Conservation (phyloP, 2,888 invertebrate genomes). For the Athalia cordata region DNA sequence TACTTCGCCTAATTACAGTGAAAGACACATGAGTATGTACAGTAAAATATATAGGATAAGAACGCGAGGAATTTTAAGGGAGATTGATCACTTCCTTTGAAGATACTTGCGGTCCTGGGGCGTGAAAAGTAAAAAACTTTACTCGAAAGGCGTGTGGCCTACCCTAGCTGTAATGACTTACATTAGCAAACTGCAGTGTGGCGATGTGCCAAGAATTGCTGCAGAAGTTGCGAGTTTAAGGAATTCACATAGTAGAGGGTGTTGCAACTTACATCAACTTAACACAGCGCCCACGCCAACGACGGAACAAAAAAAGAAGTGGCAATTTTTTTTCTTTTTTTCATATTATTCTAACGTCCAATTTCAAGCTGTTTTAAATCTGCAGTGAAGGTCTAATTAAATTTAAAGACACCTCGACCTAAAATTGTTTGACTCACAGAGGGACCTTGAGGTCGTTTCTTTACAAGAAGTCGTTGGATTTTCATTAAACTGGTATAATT, state of each 20-base stretch:
- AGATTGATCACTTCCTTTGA: slow-evolving; percentile 10
- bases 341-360: not conserved
- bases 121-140: too few species aligned
- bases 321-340: not conserved
- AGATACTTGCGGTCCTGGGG: not conserved
- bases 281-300: not conserved
- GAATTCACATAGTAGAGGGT: not conserved
- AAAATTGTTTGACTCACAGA: too few species aligned
- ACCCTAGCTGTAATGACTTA: not conserved
- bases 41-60: not conserved
- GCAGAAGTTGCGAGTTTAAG: not conserved
- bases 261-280: slow-evolving; percentile 4
- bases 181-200: not conserved
- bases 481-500: too few species aligned
- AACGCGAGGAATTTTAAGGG: not conserved
- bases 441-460: too few species aligned
- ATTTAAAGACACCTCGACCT: too few species aligned
- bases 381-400: too few species aligned
- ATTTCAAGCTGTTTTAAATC: not conserved
- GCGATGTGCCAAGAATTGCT: slow-evolving; percentile 1
- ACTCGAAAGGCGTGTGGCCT: too few species aligned
- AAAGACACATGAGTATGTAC: not conserved
- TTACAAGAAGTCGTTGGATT: too few species aligned
- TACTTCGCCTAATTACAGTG: not conserved
- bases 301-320: not conserved